phyloP scores from a whole-genome alignment of 2,797 vertebrate genomes.

The Tadarida brasiliensis region DNA sequence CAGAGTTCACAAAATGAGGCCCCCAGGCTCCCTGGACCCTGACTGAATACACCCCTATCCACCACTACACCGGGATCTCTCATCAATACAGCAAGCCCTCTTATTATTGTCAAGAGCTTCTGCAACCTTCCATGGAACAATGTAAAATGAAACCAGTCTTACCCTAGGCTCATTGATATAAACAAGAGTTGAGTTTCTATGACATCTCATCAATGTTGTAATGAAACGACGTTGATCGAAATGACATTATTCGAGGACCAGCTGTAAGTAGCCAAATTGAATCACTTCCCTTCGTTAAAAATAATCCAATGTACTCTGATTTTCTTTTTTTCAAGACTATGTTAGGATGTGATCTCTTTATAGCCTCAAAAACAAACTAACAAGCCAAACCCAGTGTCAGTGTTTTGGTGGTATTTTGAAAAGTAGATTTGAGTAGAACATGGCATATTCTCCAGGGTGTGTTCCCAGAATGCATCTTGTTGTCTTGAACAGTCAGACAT shows the following conservation, averaged over 20 bases:
- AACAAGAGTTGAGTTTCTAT: neutral
- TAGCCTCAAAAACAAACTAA: neutral
- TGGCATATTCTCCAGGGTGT: neutral
- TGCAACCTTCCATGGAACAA: neutral
- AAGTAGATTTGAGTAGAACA: neutral
- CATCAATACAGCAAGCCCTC: neutral
- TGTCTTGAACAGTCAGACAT: neutral
- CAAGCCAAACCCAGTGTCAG: neutral
- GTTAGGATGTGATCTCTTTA: neutral
- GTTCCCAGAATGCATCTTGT: neutral
- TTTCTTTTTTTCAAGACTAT: neutral
- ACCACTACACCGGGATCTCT: neutral
- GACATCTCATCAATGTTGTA: neutral
- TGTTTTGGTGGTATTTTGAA: neutral
- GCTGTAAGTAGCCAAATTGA: neutral
- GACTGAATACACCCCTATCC: neutral
- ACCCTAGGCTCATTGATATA: neutral
- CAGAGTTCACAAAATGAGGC: neutral
- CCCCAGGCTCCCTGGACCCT: neutral
- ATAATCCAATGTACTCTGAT: neutral
- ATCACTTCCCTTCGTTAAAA: neutral
- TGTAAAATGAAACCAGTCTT: neutral
- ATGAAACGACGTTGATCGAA: neutral
- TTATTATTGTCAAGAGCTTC: neutral
- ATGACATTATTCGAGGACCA: neutral